Base-by-base conservation (phyloP, 2,888 invertebrate species). In the Balanococcus diminutus region DNA sequence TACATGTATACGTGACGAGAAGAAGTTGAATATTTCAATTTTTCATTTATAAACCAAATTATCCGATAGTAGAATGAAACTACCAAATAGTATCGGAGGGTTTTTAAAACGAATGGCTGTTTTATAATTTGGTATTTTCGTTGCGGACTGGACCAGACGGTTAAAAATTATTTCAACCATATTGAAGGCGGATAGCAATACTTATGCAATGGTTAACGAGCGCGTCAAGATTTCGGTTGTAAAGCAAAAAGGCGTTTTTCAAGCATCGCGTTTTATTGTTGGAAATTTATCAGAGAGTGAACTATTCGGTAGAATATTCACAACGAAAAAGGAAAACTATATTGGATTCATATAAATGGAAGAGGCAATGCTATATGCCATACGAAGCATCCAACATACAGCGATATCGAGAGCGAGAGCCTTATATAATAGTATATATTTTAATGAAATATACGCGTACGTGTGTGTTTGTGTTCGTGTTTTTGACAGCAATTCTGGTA, bases 211-310 rank as follows among this genome's bases (percentile, higher is more conserved):
- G 31, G 31, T 31, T 75, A 19, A 75, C 31, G 75, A 75, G 75
- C 31, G 75, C 75, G 75, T 75, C 75, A 75, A 75, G 75, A 75
- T 32, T 75, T 75, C 9, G 75, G 28, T 75, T 75, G 32, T 75
- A 32, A 32, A 32, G 75, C 32, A 75, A 75, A 75, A 75, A 75
- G 32, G 75, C 32, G 31, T 75, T 75, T 32, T 75, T 75, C 75
- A 32, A 75, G n/a, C 75, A 75, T 75, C 75, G 31, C 32, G 32
- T 75, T 75, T 75, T 75, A 75, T 75, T 75, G 75, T 75, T 32
- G 75, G 75, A 75, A 75, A 75, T 75, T 75, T 75, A 75, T 75
- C 75, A 75, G 25, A 25, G n/a, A 32, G n/a, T 16, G 75, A 19
- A 25, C n/a, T 32, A 32, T 32, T 32, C 32, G 75, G 67, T 11